These are phyloP conservation scores for Bungarus multicinctus DNA, from an alignment of 2,113 vertebrate species.

Conservation along the genomic window DNA sequence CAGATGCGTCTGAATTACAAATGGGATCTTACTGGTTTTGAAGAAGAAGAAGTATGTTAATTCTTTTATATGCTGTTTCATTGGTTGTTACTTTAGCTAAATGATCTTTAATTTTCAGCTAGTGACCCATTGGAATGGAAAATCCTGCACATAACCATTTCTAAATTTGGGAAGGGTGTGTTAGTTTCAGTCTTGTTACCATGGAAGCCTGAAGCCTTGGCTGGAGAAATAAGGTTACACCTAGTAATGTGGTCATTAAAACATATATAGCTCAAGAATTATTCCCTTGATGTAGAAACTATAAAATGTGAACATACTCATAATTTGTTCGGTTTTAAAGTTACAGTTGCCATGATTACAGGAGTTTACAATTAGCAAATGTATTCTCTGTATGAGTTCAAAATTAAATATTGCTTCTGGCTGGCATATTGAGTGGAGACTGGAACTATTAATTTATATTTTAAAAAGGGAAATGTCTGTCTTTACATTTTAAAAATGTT, in stretches of 20 bases:
- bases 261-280: slow-evolving; percentile 25
- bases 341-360: slow-evolving; percentile 25
- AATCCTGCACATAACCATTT: background rate
- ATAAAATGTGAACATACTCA: background rate
- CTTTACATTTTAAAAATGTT: background rate
- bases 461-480: background rate
- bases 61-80: slow-evolving; percentile 33
- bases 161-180: slow-evolving; percentile 15
- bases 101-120: slow-evolving; percentile 10
- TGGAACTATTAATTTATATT: background rate
- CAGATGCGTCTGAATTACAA: slow-evolving; percentile 95
- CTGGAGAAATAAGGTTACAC: slow-evolving; percentile 23
- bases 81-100: background rate
- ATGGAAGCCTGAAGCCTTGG: slow-evolving; percentile 2
- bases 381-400: background rate
- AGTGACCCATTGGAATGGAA: slow-evolving; percentile 21
- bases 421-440: background rate
- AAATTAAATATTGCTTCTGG: background rate
- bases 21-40: slow-evolving; percentile 94
- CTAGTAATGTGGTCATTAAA: slow-evolving; percentile 31
- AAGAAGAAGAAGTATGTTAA: slow-evolving; percentile 88
- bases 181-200: slow-evolving; percentile 40
- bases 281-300: slow-evolving; percentile 33
- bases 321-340: slow-evolving; percentile 35
- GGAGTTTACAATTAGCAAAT: background rate